Evolutionary conservation across 2,888 invertebrate genomes (phyloP), one percentile per base, ranked within the genome.

Genomic region (Chelonus formosanus): DNA sequence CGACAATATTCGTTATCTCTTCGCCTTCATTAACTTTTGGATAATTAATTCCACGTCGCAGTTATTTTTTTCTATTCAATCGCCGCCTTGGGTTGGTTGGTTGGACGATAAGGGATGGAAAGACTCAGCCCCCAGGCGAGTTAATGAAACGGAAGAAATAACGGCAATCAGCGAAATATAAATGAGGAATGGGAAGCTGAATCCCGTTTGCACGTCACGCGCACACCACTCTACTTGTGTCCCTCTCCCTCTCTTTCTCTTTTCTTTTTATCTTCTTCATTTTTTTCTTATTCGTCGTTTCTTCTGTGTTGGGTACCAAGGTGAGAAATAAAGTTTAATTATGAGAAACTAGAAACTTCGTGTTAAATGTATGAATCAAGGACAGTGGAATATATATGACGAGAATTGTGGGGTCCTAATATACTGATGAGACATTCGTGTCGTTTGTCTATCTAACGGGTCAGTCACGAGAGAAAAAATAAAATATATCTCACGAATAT

Each of bases 131-230:
- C 61, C 66, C 56, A 61, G 59, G 60, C 61, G 60, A 70, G 66
- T 69, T 70, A 70, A 72, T 70, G 74, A 80, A 78, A 79, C 79
- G 78, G 75, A 80, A 80, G 80, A 78, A 82, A 79, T 81, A 80
- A 80, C 76, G 79, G 78, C 80, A 81, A 82, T 82, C 81, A 80
- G 79, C 78, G 73, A 82, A 82, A 81, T 82, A 81, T 81, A 81
- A 81, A 81, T 79, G 81, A 81, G 76, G 76, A 73, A 76, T 76
- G 76, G 75, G 73, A 68, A 58, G 59, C 10, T 55, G 69, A 72
- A 75, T 75, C 75, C 74, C 71, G 77, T 73, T 76, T 78, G 80
- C 80, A 70, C 74, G 78, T 80, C 81, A 81, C 81, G 81, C 78
- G 77, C 79, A 74, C 67, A 67, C 71, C 71, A 69, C 73, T 72